phyloP scores from a whole-genome alignment of 2,113 vertebrate species.

The Platanista minor region DNA sequence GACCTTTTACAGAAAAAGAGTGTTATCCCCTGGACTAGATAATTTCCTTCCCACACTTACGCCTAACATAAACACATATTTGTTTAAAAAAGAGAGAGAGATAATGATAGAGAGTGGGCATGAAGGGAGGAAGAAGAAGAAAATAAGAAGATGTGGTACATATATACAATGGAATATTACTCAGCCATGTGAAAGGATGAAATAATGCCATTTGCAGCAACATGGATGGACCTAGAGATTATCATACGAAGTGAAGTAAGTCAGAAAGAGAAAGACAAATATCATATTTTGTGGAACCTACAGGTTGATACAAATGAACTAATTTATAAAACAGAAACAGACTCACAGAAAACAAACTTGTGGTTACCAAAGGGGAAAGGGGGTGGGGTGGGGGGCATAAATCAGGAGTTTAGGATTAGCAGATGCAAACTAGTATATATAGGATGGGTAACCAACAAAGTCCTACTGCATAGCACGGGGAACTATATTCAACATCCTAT shows the following conservation, averaged over 20 bases:
- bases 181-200: background rate
- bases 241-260: background rate
- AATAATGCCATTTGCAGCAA: background rate
- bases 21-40: background rate
- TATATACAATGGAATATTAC: background rate
- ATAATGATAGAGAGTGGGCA: rapidly evolving
- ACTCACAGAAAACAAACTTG: background rate
- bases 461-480: too few species aligned
- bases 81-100: background rate
- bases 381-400: background rate
- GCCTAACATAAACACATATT: background rate
- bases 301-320: background rate
- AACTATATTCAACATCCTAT: background rate
- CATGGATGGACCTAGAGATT: background rate
- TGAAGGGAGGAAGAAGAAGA: background rate
- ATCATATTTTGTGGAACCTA: background rate
- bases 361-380: background rate
- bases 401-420: background rate
- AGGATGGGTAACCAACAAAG: background rate
- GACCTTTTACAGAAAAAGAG: background rate
- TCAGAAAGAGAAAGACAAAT: background rate
- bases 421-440: background rate
- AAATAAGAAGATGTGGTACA: rapidly evolving
- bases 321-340: background rate
- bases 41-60: background rate